A percentile compares a stretch with the other conserved stretches of the same genome.
Conservation (phyloP, 2,797 vertebrate genomes). For the Vespertilio murinus region DNA sequence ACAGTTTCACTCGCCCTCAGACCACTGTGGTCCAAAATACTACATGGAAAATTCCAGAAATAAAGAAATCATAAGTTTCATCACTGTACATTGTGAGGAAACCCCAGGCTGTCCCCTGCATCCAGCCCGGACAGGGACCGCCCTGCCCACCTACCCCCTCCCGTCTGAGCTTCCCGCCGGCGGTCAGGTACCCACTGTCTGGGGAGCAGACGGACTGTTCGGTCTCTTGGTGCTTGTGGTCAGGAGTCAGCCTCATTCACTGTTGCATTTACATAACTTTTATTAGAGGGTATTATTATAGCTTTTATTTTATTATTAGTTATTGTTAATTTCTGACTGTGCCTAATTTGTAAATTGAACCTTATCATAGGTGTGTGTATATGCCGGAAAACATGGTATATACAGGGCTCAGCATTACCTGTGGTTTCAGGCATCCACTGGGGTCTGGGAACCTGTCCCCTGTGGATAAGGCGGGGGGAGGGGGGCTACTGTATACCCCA, state of each 20-base stretch:
- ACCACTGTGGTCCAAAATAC: background rate
- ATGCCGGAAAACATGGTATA: background rate
- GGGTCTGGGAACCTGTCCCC: background rate
- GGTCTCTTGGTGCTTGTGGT: no score
- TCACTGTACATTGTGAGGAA: background rate
- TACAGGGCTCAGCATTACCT: background rate
- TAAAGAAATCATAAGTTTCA: background rate
- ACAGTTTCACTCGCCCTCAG: background rate
- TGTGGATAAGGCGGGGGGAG: no score
- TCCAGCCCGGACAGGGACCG: background rate
- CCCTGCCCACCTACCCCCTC: background rate
- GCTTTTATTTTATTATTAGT: background rate
- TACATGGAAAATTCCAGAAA: background rate
- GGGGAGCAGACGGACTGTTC: background rate
- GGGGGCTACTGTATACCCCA: background rate
- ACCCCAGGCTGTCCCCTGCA: background rate
- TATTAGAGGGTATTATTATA: background rate
- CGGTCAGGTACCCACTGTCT: accelerated
- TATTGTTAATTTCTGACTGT: background rate
- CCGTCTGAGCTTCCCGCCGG: background rate
- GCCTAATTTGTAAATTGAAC: background rate
- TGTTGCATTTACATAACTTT: background rate
- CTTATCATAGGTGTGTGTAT: background rate
- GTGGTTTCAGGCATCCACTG: background rate
- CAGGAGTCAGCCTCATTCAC: background rate